Evolutionary conservation across 2,888 invertebrate species (phyloP).

Genomic region (Lasioglossum figueresi): DNA sequence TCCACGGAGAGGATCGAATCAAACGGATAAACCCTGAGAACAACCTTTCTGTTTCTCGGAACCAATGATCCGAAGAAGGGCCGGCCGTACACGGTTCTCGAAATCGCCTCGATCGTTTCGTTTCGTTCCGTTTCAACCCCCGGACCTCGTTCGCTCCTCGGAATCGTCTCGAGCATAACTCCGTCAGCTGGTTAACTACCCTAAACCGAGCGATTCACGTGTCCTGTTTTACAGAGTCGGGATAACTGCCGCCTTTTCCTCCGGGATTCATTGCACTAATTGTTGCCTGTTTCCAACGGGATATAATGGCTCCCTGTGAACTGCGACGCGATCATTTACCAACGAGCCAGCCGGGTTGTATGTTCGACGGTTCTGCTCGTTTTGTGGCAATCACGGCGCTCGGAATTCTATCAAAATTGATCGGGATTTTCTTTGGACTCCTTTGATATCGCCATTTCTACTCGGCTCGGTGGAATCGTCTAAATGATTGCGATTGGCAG

Average conservation of each 20-base stretch:
- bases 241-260: background rate
- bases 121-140: background rate
- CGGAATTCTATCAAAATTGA: background rate
- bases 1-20: slow-evolving; percentile 5
- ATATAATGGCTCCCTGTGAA: background rate
- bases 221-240: background rate
- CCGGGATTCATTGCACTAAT: background rate
- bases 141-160: slow-evolving; percentile 3
- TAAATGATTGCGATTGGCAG: background rate
- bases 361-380: background rate
- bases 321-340: background rate
- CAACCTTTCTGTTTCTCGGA: slow-evolving; percentile 4
- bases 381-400: background rate
- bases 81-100: slow-evolving; percentile 16
- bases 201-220: background rate
- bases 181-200: background rate
- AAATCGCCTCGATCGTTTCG: slow-evolving; percentile 9
- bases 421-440: background rate
- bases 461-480: background rate
- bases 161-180: slow-evolving; percentile 1
- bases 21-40: slow-evolving; percentile 15
- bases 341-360: background rate
- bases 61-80: slow-evolving; percentile 19
- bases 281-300: background rate
- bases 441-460: background rate